Conservation (phyloP, 2,797 vertebrate species). For the Ceyx erithaca region DNA sequence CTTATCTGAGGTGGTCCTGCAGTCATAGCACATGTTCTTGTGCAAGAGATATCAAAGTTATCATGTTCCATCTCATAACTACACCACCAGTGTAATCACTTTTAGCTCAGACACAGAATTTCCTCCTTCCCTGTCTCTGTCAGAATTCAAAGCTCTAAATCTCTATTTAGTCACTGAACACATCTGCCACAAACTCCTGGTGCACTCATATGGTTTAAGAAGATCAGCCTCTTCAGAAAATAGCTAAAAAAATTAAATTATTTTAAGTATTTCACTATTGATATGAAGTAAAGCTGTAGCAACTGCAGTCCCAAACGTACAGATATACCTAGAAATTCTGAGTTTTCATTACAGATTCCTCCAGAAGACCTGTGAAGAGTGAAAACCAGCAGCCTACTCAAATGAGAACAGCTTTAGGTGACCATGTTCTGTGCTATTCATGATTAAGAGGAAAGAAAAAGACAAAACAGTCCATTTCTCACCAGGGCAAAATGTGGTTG, state of each 20-base stretch:
- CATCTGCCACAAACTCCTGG: neutral
- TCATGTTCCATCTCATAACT: neutral
- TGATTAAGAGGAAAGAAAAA: neutral
- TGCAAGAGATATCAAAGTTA: neutral
- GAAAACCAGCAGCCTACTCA: neutral
- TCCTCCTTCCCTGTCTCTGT: neutral
- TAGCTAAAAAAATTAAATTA: neutral
- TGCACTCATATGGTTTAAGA: neutral
- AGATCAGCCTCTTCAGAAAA: neutral
- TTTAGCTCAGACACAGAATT: neutral
- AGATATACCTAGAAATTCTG: neutral
- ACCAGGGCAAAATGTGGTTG: neutral
- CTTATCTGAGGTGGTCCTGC: constrained; percentile 1
- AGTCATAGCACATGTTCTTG: neutral
- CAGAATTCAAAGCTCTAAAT: neutral
- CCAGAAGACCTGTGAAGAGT: neutral
- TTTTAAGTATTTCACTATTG: neutral
- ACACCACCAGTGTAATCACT: neutral
- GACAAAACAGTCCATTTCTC: neutral
- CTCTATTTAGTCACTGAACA: neutral
- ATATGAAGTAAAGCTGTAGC: neutral
- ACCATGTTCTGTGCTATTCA: neutral
- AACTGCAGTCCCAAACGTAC: neutral
- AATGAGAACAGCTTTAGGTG: neutral
- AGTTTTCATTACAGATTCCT: neutral